These are phyloP conservation scores for Eretmocerus hayati DNA, from an alignment of 2,888 invertebrate genomes.

Conservation along the genomic window DNA sequence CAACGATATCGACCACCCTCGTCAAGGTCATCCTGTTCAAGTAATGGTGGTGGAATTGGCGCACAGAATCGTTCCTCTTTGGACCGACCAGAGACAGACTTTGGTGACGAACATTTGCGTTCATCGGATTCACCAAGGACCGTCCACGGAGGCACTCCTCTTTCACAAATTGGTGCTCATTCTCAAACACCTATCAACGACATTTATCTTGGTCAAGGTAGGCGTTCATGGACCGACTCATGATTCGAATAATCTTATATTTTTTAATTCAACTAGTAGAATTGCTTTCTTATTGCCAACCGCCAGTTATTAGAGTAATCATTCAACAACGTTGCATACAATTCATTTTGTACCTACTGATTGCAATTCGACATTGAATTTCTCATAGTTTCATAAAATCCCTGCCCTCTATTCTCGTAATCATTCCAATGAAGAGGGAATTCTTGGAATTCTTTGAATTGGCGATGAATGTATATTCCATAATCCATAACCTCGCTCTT, in stretches of 20 bases:
- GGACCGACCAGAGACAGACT: conserved; percentile 16
- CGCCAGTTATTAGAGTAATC: too few relatives aligned
- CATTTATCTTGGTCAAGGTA: conserved; percentile 48
- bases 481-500: conserved; percentile 27
- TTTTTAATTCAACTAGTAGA: too few relatives aligned
- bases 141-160: conserved; percentile 78
- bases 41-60: conserved; percentile 13
- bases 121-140: conserved; percentile 32
- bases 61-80: neutral
- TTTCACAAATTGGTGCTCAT: conserved; percentile 77
- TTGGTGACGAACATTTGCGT: neutral
- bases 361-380: too few relatives aligned
- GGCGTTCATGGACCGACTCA: too few relatives aligned
- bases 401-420: too few relatives aligned
- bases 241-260: too few relatives aligned
- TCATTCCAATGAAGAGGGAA: too few relatives aligned
- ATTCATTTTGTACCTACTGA: too few relatives aligned
- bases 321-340: too few relatives aligned
- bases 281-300: too few relatives aligned
- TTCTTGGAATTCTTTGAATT: neutral
- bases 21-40: conserved; percentile 37
- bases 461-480: neutral
- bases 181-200: conserved; percentile 55
- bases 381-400: too few relatives aligned
- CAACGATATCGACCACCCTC: conserved; percentile 38